Evolutionary conservation across 1,140 invertebrate species (phyloP).

Genomic region (Eubasilissa regina): DNA sequence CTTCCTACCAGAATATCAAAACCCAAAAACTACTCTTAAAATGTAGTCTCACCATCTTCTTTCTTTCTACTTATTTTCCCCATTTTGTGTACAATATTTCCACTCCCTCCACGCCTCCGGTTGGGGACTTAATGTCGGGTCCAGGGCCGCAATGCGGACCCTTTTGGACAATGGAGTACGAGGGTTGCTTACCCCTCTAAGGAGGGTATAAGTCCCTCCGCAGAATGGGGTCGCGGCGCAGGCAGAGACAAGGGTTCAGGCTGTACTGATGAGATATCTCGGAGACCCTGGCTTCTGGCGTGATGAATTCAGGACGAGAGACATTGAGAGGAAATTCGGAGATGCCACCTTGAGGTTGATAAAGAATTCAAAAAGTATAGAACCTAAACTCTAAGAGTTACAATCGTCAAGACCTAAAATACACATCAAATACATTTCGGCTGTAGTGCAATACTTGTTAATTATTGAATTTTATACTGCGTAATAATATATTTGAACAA

Average conservation of each 20-base stretch:
- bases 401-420: no score
- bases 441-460: no score
- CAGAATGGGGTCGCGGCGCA: conserved; percentile 12
- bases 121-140: conserved; percentile 37
- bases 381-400: no score
- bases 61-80: conserved; percentile 5
- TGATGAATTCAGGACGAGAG: conserved; percentile 29
- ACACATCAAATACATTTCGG: no score
- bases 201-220: conserved; percentile 31
- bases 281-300: conserved; percentile 14
- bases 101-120: neutral
- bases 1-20: no score
- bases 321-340: no score
- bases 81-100: neutral
- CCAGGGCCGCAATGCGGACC: conserved; percentile 33
- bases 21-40: no score
- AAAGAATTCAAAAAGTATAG: no score
- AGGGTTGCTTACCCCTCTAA: conserved; percentile 33
- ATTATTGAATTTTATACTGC: no score
- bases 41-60: neutral
- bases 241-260: conserved; percentile 29
- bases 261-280: conserved; percentile 15
- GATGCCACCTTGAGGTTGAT: no score
- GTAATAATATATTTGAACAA: no score
- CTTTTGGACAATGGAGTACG: conserved; percentile 38